Base-by-base conservation (phyloP, 2,888 invertebrate genomes). In the Biston betularia region DNA sequence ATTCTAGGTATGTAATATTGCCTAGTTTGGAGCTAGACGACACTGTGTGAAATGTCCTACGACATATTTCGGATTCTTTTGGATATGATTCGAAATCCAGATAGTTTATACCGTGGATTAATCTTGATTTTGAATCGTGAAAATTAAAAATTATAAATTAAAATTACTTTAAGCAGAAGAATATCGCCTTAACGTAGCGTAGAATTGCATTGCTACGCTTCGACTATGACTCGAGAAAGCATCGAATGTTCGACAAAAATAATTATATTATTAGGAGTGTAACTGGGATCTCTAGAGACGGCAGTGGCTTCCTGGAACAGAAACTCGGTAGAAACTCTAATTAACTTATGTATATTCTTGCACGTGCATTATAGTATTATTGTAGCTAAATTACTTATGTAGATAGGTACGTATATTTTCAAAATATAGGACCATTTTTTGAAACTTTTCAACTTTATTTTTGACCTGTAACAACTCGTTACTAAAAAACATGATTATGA, bases 291-390 rank as follows among this genome's bases (percentile, higher is more conserved):
- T 49, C 59, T 33, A 42, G 59, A 42, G 52, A 40, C 15, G 12
- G 14, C 44, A 44, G 50, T 52, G 12, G 52, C 50, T 44, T 48
- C 38, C 12, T 24, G 57, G 14, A 57, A 35, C 48, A 48, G 57
- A 57, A 57, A 57, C 57, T 38, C 57, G 38, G 48, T 15, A 40
- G 48, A 48, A 57, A 57, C 38, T 49, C 60, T 77, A 78, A 79
- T 78, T 63, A 78, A 78, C 77, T 78, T 74, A 77, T 68, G 50
- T 50, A 38, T 0, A 38, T 24, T 38, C 33, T 44, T 44, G 24
- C 35, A 34, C 52, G 52, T 52, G 52, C 35, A 1, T 24, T 60
- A 11, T 46, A 38, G n/a, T 50, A 35, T 33, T 1, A 34, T 34
- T 7, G n/a, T n/a, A 38, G 14, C 9, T n/a, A 2, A 15, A 15